A percentile compares a stretch with the other conserved stretches of the same genome.
Evolutionary conservation across 2,113 vertebrate species (phyloP).

Genomic region (Laterallus jamaicensis): DNA sequence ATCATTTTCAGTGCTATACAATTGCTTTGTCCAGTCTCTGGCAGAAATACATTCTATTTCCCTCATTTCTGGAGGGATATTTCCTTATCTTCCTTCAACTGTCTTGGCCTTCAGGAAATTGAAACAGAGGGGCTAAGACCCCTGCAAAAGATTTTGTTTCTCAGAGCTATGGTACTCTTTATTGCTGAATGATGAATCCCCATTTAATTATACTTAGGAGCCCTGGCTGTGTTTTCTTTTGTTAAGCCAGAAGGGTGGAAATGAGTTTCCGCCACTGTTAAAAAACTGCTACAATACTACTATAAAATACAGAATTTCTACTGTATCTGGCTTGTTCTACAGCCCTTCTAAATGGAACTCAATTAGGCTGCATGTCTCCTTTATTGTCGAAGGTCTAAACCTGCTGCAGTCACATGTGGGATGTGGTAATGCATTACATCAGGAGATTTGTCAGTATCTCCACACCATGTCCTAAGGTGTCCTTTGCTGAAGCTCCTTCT

Average conservation of each 20-base stretch:
- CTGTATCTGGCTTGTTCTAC: slow-evolving; percentile 21
- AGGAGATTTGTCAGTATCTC: slow-evolving; percentile 4
- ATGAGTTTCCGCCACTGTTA: slow-evolving; percentile 37
- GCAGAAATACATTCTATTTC: not conserved
- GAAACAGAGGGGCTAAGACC: slow-evolving; percentile 28
- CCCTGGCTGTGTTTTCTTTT: slow-evolving; percentile 27
- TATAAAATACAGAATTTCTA: slow-evolving; percentile 29
- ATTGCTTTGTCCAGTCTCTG: not conserved
- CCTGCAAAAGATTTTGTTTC: slow-evolving; percentile 23
- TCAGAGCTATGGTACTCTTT: not conserved
- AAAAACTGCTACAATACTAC: not conserved
- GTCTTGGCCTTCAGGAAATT: slow-evolving; percentile 16
- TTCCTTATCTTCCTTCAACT: slow-evolving; percentile 34
- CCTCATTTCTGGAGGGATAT: not conserved
- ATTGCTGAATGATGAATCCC: slow-evolving; percentile 34
- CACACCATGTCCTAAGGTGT: not conserved
- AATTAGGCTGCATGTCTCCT: slow-evolving; percentile 32
- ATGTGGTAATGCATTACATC: slow-evolving; percentile 34
- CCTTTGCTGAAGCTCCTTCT: not conserved
- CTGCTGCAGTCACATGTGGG: not conserved
- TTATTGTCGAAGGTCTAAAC: not conserved
- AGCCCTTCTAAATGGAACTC: slow-evolving; percentile 15
- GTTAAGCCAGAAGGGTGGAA: slow-evolving; percentile 39
- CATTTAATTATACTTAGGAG: slow-evolving; percentile 40
- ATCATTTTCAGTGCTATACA: not conserved